Conservation (phyloP, 2,888 invertebrate genomes). For the Leptarthrus brevirostris region DNA sequence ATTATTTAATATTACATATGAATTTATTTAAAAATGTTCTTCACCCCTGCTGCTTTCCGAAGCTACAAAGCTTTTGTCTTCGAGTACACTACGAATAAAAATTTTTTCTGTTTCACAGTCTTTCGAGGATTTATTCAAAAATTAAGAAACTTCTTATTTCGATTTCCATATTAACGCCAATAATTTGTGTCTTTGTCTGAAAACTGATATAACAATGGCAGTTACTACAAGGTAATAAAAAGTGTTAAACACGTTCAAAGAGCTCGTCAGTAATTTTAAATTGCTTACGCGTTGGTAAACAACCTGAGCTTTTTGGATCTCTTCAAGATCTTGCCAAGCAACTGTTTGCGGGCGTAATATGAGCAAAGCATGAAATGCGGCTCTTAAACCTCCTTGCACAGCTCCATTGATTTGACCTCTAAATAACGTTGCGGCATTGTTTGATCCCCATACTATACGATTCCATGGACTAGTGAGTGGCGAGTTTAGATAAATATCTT, state of each 20-base stretch:
- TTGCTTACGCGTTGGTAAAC: conserved; percentile 47
- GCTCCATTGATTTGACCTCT: conserved; percentile 65
- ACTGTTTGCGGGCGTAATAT: conserved; percentile 63
- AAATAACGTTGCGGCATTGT: conserved; percentile 60
- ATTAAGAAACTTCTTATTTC: no score
- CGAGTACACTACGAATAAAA: no score
- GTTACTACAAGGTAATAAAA: conserved; percentile 57
- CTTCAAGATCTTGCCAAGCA: conserved; percentile 62
- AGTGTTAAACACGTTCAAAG: conserved; percentile 63
- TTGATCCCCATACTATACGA: conserved; percentile 64
- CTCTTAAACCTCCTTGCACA: conserved; percentile 64
- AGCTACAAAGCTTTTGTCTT: no score
- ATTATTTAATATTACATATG: no score
- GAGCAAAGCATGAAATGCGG: conserved; percentile 61
- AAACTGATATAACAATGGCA: conserved; percentile 13
- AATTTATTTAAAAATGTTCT: no score
- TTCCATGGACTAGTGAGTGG: conserved; percentile 62
- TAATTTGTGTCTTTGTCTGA: background rate
- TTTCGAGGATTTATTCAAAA: no score
- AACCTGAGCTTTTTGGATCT: conserved; percentile 57
- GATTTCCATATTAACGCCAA: background rate
- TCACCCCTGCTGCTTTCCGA: no score
- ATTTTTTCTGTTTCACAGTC: no score
- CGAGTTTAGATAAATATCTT: conserved; percentile 56
- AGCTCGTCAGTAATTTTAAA: conserved; percentile 57